Percentiles rank a stretch among this genome's conserved stretches.
phyloP scores from a whole-genome alignment of 2,797 vertebrate genomes.

The Aotus griseimembra region DNA sequence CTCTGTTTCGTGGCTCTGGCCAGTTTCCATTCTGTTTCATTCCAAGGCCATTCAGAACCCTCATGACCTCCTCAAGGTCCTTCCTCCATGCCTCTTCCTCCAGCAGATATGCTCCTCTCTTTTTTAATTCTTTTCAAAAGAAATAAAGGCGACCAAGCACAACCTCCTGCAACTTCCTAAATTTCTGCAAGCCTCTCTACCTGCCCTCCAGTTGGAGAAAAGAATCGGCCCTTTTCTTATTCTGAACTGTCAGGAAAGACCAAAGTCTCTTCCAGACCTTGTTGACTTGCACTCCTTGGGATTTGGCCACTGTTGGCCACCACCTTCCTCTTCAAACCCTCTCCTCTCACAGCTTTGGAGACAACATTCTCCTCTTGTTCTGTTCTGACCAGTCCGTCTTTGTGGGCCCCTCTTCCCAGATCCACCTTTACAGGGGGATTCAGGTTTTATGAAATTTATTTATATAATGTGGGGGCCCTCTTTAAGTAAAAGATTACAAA shows the following conservation, averaged over 20 bases:
- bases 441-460: not conserved
- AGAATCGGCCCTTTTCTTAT: not conserved
- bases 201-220: not conserved
- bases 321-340: not conserved
- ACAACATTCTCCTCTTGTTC: not conserved
- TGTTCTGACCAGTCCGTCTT: not conserved
- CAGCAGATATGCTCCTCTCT: not conserved
- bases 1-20: too few species aligned
- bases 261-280: not conserved
- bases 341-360: not conserved
- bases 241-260: not conserved
- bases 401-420: not conserved
- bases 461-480: not conserved
- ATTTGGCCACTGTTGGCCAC: not conserved
- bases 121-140: not conserved
- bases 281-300: not conserved
- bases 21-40: accelerated
- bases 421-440: not conserved
- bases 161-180: not conserved
- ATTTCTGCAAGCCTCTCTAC: not conserved
- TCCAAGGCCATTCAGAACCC: not conserved
- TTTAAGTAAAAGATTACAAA: not conserved
- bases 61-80: not conserved
- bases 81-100: not conserved
- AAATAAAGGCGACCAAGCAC: not conserved